Percentiles rank a stretch among this genome's conserved stretches.
Evolutionary conservation across 2,888 invertebrate genomes (phyloP).

Genomic region (Antitype chi): DNA sequence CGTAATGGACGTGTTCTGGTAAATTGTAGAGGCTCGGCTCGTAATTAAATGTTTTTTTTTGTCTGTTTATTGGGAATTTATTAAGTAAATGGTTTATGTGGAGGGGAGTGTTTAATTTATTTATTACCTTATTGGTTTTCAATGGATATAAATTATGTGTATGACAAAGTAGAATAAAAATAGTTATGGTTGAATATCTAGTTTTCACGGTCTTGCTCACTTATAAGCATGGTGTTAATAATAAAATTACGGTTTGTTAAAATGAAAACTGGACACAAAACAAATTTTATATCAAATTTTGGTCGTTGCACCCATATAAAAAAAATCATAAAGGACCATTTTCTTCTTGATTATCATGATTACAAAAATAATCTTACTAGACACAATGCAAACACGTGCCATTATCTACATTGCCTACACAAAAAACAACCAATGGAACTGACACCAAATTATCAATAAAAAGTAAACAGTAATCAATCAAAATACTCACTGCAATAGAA

Average conservation of each 20-base stretch:
- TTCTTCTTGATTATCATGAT: not conserved
- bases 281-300: not conserved
- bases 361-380: not conserved
- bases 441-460: slow-evolving; percentile 28
- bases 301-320: not conserved
- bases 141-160: not conserved
- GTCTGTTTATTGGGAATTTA: slow-evolving; percentile 18
- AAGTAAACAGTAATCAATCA: slow-evolving; percentile 47
- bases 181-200: too few species aligned
- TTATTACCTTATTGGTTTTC: not conserved
- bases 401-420: not conserved
- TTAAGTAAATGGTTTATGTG: slow-evolving; percentile 17
- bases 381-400: not conserved
- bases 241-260: not conserved
- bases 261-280: not conserved
- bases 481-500: slow-evolving; percentile 29
- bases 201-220: fast-evolving
- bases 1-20: slow-evolving; percentile 48
- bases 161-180: not conserved
- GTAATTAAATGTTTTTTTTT: slow-evolving; percentile 34
- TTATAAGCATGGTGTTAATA: not conserved
- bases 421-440: slow-evolving; percentile 38
- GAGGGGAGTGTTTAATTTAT: slow-evolving; percentile 20
- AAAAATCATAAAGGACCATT: not conserved
- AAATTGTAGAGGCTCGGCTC: slow-evolving; percentile 27